A percentile compares a stretch with the other conserved stretches of the same genome.
Evolutionary conservation across 2,797 vertebrate species (phyloP).

Genomic region (Avahi laniger): DNA sequence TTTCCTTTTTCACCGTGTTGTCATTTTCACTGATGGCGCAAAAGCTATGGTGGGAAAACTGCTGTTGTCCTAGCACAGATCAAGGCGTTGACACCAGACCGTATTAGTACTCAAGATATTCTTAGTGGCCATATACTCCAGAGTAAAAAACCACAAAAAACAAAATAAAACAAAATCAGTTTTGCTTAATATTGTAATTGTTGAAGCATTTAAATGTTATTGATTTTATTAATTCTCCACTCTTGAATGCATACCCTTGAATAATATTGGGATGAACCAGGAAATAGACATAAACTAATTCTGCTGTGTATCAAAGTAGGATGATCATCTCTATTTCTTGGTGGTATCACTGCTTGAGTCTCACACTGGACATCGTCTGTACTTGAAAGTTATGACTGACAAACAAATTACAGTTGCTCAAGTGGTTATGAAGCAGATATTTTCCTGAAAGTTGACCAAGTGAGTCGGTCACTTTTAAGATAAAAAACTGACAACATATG

Average conservation of each 20-base stretch:
- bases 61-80: background rate
- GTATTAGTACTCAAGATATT: no score
- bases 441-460: background rate
- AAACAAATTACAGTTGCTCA: background rate
- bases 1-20: background rate
- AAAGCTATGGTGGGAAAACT: background rate
- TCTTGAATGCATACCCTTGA: background rate
- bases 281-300: background rate
- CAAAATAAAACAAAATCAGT: background rate
- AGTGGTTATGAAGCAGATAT: background rate
- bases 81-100: background rate
- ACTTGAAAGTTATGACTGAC: background rate
- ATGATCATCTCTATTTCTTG: background rate
- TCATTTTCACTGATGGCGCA: background rate
- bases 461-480: background rate
- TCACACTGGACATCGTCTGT: background rate
- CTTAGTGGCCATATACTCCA: background rate
- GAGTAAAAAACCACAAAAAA: background rate
- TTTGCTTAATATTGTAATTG: background rate
- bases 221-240: background rate
- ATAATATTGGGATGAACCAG: background rate
- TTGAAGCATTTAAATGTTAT: background rate
- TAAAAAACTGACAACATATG: background rate
- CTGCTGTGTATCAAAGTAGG: background rate
- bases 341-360: background rate